Evolutionary conservation across 2,888 invertebrate genomes (phyloP).

Genomic region (Leptarthrus brevirostris): DNA sequence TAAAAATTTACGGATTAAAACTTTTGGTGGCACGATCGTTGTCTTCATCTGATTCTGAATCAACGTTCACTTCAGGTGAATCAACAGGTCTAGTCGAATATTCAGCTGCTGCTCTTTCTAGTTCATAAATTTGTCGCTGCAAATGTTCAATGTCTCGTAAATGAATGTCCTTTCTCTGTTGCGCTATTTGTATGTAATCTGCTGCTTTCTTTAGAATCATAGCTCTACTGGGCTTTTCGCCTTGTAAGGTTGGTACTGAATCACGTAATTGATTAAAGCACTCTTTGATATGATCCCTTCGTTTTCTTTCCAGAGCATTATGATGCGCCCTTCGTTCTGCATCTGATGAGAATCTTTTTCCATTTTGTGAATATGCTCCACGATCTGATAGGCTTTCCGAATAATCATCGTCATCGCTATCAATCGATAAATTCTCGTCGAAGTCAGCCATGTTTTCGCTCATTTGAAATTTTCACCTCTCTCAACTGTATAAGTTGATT

Average conservation of each 20-base stretch:
- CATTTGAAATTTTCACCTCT: too few species aligned
- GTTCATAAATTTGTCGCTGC: constrained; percentile 6
- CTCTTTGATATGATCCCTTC: constrained; percentile 24
- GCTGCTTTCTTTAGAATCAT: constrained; percentile 14
- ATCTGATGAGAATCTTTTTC: constrained; percentile 15
- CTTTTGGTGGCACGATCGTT: not conserved
- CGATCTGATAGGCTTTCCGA: not conserved
- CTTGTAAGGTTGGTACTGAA: constrained; percentile 7
- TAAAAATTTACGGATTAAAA: not conserved
- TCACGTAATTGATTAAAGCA: constrained; percentile 11
- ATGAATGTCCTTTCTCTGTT: constrained; percentile 4
- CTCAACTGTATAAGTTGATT: not conserved
- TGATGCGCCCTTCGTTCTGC: constrained; percentile 25
- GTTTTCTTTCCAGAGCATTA: constrained; percentile 29
- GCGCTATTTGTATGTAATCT: constrained; percentile 13
- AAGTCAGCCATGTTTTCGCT: constrained; percentile 26
- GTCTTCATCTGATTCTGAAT: constrained; percentile 9
- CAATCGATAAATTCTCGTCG: constrained; percentile 28
- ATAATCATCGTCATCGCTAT: constrained; percentile 33
- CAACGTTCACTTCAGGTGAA: constrained; percentile 35
- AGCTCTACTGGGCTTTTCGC: constrained; percentile 22
- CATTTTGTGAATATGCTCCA: not conserved
- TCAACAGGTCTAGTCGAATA: not conserved
- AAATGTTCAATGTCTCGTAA: constrained; percentile 1
- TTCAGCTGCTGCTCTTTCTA: not conserved